Base-by-base conservation (phyloP, 2,888 invertebrate genomes). In the Dascillus cervinus region DNA sequence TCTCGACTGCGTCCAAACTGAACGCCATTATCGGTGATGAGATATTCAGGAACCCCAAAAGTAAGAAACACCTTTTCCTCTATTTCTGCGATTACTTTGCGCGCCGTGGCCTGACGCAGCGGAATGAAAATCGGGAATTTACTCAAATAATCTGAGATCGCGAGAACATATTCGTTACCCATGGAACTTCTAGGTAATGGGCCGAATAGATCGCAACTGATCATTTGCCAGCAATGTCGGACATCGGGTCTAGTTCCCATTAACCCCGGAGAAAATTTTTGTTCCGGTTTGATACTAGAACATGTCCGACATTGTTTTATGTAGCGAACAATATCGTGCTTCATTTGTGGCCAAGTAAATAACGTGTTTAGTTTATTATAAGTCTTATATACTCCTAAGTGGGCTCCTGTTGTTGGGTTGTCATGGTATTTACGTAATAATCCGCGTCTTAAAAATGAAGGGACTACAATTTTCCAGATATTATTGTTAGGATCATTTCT, bases 271-370 rank as follows among this genome's bases (percentile, higher is more conserved):
- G 46, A 42, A 2, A 17, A 6, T 3, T 14, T 14, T n/a, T 46
- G 45, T 8, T 36, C 37, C 2, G 42, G 45, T 29, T 53, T 54
- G 1, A 27, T 14, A n/a, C 26, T 12, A 5, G 45, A 32, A 29
- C 53, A 57, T 1, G 32, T 21, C 2, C 12, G 13, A 29, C 55
- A 56, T 0, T 20, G 29, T 2, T 29, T 23, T 1, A 56, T 44
- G 26, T 44, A 56, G 1, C 23, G 25, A 1, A 31, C 26, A 1
- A 52, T 39, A n/a, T 55, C 51, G 3, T 20, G 11, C 3, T 25
- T 23, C 43, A 49, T 37, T 8, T 40, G 37, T 2, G 52, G 53
- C 54, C 53, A 56, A 24, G 44, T 53, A 24, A 46, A 51, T 4
- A 23, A 3, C 8, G 11, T 17, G 3, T 21, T 11, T 1, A 45